These are phyloP conservation scores for Cisticola juncidis DNA, from an alignment of 2,113 vertebrate genomes.

Conservation along the genomic window DNA sequence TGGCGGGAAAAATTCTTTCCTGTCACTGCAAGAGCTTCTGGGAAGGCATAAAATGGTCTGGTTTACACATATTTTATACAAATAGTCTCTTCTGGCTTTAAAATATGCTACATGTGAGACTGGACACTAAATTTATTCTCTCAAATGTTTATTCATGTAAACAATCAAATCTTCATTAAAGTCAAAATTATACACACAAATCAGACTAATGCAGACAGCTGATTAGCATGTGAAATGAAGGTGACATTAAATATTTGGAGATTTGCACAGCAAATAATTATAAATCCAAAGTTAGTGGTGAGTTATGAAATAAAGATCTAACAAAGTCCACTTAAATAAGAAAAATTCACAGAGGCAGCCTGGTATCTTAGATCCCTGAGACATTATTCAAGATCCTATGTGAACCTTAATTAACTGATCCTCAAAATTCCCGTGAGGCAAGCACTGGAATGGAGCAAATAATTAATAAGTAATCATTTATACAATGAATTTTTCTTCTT, in stretches of 20 bases:
- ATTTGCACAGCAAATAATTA: conserved; percentile 28
- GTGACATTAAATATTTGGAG: conserved; percentile 21
- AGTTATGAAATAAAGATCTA: conserved; percentile 10
- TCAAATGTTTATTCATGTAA: conserved; percentile 22
- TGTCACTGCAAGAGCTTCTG: background rate
- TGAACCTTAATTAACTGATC: conserved; percentile 44
- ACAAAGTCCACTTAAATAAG: background rate
- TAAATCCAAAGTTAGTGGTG: conserved; percentile 4
- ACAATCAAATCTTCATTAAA: conserved; percentile 19
- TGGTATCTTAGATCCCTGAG: background rate
- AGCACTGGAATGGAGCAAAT: background rate
- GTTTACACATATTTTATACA: background rate
- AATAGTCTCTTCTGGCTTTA: background rate
- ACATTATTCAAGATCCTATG: background rate
- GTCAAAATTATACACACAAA: conserved; percentile 11
- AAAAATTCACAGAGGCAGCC: background rate
- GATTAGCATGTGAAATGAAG: conserved; percentile 32
- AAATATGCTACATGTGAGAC: background rate
- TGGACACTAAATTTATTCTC: conserved; percentile 24
- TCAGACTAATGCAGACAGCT: background rate
- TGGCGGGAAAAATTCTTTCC: background rate
- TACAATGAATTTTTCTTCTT: conserved; percentile 33
- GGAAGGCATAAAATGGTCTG: background rate
- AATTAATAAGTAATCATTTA: conserved; percentile 35
- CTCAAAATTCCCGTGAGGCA: background rate